Conservation (phyloP, 2,888 invertebrate genomes). For the Pammene fasciana region DNA sequence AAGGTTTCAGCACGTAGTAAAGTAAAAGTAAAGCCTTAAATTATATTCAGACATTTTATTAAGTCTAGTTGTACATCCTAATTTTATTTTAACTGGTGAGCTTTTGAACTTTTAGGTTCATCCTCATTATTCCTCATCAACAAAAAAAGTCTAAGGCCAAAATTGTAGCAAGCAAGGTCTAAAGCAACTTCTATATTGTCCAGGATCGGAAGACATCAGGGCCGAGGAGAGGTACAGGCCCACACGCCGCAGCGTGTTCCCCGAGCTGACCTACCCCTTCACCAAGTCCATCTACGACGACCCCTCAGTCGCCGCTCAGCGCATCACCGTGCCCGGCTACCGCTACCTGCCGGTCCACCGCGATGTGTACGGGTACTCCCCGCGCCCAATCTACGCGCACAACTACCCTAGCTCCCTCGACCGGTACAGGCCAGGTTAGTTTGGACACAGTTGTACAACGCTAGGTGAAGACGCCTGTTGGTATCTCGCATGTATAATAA, state of each 20-base stretch:
- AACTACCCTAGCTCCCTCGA: slow-evolving; percentile 90
- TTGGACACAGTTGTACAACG: slow-evolving; percentile 43
- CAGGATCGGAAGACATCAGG: slow-evolving; percentile 96
- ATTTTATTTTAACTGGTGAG: too few species aligned
- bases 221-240: slow-evolving; percentile 91
- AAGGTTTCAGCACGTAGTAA: too few species aligned
- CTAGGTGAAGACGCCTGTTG: slow-evolving; percentile 1
- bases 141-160: too few species aligned
- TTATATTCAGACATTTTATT: too few species aligned
- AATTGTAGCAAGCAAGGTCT: too few species aligned
- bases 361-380: slow-evolving; percentile 95
- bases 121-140: too few species aligned
- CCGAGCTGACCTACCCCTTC: slow-evolving; percentile 90
- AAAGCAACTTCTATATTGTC: not conserved
- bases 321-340: slow-evolving; percentile 94
- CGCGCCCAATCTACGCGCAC: slow-evolving; percentile 93
- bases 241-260: slow-evolving; percentile 89
- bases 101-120: too few species aligned
- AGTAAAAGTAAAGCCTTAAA: too few species aligned
- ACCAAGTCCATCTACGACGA: slow-evolving; percentile 95
- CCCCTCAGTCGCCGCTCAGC: slow-evolving; percentile 90
- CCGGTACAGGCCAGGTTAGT: slow-evolving; percentile 94
- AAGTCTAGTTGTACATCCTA: too few species aligned
- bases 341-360: slow-evolving; percentile 95
- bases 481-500: not conserved